Percentiles rank a stretch among this genome's conserved stretches.
Conservation (phyloP, 2,113 vertebrate species). For the Alosa alosa region DNA sequence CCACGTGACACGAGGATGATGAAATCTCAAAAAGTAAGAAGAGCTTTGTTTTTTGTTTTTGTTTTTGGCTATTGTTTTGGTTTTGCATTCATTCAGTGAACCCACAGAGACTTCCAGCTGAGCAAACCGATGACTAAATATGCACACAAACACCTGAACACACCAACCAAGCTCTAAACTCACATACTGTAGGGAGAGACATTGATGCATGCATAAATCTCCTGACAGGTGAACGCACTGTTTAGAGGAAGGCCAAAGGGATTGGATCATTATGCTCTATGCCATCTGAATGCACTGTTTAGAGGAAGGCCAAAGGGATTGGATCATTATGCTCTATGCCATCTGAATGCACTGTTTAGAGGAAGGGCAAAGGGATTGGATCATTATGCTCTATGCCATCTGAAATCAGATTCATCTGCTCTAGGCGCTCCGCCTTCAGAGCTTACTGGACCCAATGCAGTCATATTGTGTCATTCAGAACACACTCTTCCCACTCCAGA, state of each 20-base stretch:
- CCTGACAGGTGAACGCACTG: not conserved
- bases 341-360: not conserved
- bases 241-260: not conserved
- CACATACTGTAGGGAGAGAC: not conserved
- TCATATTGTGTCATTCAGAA: not conserved
- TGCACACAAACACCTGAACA: not conserved
- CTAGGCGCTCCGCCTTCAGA: no score
- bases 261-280: not conserved
- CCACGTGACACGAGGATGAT: constrained; percentile 17
- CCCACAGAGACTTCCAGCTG: not conserved
- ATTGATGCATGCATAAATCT: not conserved
- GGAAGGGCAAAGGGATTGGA: not conserved
- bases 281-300: not conserved
- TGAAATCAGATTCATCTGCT: no score
- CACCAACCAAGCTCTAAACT: not conserved
- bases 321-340: not conserved
- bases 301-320: not conserved
- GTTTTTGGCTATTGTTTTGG: not conserved
- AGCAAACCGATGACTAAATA: not conserved
- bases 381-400: not conserved
- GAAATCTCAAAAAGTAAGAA: constrained; percentile 4
- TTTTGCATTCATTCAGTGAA: not conserved
- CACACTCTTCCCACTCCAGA: no score
- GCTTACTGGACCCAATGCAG: not conserved
- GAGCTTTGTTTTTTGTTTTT: not conserved